Conservation (phyloP, 2,888 invertebrate species). For the Noctua comes region DNA sequence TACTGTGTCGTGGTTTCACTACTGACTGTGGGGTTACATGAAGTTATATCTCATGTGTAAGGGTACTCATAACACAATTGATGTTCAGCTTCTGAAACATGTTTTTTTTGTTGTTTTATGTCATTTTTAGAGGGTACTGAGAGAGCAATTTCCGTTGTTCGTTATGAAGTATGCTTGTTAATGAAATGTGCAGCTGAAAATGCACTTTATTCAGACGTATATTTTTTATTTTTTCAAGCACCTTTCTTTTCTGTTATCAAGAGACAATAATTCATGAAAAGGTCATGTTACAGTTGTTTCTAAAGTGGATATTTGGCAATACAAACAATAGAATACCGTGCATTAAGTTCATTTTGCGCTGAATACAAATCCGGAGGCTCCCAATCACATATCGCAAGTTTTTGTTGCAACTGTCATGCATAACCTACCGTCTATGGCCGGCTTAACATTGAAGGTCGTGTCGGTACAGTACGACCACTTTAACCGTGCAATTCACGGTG, state of each 20-base stretch:
- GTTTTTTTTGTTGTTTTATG: conserved; percentile 26
- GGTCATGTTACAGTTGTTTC: not conserved
- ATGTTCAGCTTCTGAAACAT: conserved; percentile 39
- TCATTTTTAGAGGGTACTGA: conserved; percentile 2
- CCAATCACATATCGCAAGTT: not conserved
- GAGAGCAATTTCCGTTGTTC: conserved; percentile 19
- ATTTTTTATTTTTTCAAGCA: not conserved
- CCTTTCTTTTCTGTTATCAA: not conserved
- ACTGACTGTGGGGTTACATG: conserved; percentile 58
- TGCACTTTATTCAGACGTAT: not conserved
- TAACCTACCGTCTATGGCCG: too few relatives aligned
- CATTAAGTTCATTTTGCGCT: too few relatives aligned
- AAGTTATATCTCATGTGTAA: conserved; percentile 56
- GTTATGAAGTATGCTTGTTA: not conserved
- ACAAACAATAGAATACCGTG: not conserved
- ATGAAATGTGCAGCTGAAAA: not conserved
- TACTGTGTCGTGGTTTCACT: conserved; percentile 56
- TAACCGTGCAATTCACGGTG: too few relatives aligned
- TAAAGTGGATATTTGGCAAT: not conserved
- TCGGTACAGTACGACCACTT: too few relatives aligned
- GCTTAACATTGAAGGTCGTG: too few relatives aligned
- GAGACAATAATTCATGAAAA: not conserved
- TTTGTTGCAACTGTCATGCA: too few relatives aligned
- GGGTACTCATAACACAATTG: conserved; percentile 57
- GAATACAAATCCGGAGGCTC: too few relatives aligned